Percentiles rank a stretch among this genome's conserved stretches.
These are phyloP conservation scores for Caenorhabditis plicata DNA, from an alignment of 2,888 invertebrate genomes.

Conservation along the genomic window DNA sequence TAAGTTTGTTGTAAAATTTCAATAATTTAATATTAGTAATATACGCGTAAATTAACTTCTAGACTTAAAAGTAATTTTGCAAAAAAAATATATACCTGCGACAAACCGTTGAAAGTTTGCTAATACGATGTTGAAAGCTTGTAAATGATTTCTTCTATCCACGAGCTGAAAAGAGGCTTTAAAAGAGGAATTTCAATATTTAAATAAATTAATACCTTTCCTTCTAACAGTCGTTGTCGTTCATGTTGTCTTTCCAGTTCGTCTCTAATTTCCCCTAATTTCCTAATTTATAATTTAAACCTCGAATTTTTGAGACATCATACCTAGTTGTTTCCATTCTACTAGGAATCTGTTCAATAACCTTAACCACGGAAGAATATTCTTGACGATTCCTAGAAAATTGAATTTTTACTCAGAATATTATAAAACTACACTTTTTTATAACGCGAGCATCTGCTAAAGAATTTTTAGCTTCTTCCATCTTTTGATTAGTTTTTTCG, in stretches of 20 bases:
- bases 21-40: too few species aligned
- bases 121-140: slow-evolving; percentile 41
- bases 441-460: slow-evolving; percentile 44
- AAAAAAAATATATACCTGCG: slow-evolving; percentile 26
- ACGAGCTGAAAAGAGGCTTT: slow-evolving; percentile 24
- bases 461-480: slow-evolving; percentile 52
- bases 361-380: slow-evolving; percentile 51
- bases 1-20: too few species aligned
- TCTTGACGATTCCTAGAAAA: slow-evolving; percentile 51
- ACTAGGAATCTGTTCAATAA: slow-evolving; percentile 51
- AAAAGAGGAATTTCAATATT: not conserved
- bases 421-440: slow-evolving; percentile 20
- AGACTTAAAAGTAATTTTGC: not conserved
- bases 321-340: slow-evolving; percentile 41
- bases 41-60: too few species aligned
- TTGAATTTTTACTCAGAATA: not conserved
- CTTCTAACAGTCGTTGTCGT: slow-evolving; percentile 49
- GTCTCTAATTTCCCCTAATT: slow-evolving; percentile 44
- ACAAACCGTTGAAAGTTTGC: slow-evolving; percentile 37
- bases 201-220: slow-evolving; percentile 28
- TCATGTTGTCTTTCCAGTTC: slow-evolving; percentile 51
- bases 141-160: slow-evolving; percentile 39
- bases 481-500: slow-evolving; percentile 26
- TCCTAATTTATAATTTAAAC: slow-evolving; percentile 18
- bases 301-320: not conserved